A percentile compares a stretch with the other conserved stretches of the same genome.
Evolutionary conservation across 2,113 vertebrate genomes (phyloP).

Genomic region (Neopipo cinnamomea): DNA sequence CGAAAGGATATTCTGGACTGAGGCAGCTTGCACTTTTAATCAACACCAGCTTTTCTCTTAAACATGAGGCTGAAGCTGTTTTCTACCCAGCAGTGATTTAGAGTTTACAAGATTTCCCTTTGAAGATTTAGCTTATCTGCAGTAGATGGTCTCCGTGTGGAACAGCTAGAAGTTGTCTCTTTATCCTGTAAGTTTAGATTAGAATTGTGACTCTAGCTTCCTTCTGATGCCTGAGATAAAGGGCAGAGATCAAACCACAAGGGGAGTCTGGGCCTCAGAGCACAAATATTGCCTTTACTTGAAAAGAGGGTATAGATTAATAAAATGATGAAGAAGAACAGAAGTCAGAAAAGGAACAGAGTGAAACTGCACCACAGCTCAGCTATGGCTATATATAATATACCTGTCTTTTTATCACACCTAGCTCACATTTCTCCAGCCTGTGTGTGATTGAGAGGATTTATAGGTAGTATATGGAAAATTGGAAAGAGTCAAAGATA

Average conservation of each 20-base stretch:
- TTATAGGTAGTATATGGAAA: background rate
- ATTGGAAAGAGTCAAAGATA: background rate
- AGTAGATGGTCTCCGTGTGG: background rate
- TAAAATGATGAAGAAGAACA: background rate
- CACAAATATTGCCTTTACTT: background rate
- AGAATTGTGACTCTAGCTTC: background rate
- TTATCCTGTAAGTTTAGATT: background rate
- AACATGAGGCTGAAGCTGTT: background rate
- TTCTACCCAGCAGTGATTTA: background rate
- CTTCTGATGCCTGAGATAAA: background rate
- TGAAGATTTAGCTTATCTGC: conserved; percentile 14
- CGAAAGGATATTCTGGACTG: background rate
- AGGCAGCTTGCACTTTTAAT: background rate
- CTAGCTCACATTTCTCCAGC: background rate
- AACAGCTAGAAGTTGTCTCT: background rate
- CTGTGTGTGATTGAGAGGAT: background rate
- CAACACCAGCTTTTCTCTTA: background rate
- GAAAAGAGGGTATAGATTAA: background rate
- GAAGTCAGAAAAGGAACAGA: background rate
- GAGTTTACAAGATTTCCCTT: background rate
- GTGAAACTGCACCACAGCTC: background rate
- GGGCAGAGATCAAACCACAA: background rate
- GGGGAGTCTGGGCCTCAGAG: background rate
- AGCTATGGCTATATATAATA: background rate
- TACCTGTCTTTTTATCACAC: background rate